A percentile compares a stretch with the other conserved stretches of the same genome.
Evolutionary conservation across 2,797 vertebrate species (phyloP).

Genomic region (Danio albolineatus): DNA sequence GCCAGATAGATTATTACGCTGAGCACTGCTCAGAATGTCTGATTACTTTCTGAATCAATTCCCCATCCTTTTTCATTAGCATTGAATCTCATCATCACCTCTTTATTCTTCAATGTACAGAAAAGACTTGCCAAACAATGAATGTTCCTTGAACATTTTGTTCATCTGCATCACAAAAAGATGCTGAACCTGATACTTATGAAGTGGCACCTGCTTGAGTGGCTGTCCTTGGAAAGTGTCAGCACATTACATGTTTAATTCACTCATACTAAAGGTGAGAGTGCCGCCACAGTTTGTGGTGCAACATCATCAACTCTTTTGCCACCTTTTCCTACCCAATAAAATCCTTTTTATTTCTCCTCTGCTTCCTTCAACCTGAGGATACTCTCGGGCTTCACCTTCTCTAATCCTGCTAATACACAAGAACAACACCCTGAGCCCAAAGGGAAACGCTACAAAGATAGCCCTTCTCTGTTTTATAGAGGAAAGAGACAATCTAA

Average conservation of each 20-base stretch:
- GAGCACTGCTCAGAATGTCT: slow-evolving; percentile 11
- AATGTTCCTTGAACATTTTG: slow-evolving; percentile 9
- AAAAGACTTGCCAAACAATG: slow-evolving; percentile 3
- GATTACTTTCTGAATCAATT: slow-evolving; percentile 12
- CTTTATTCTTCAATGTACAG: slow-evolving; percentile 1
- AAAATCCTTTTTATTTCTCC: slow-evolving; percentile 38
- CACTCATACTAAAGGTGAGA: slow-evolving; percentile 7
- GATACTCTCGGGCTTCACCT: slow-evolving; percentile 24
- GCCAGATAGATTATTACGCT: slow-evolving; percentile 11
- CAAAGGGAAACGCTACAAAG: slow-evolving; percentile 21
- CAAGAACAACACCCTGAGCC: slow-evolving; percentile 18
- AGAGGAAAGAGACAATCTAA: slow-evolving; percentile 12
- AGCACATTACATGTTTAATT: slow-evolving; percentile 24
- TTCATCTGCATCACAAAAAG: slow-evolving; percentile 8
- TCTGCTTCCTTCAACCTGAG: background rate
- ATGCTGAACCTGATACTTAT: slow-evolving; percentile 14
- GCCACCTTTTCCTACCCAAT: background rate
- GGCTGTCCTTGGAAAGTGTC: slow-evolving; percentile 24
- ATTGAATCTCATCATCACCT: background rate
- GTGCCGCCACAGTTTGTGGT: background rate
- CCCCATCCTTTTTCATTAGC: slow-evolving; percentile 27
- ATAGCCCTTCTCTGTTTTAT: slow-evolving; percentile 10
- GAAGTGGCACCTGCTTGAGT: background rate
- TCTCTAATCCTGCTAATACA: slow-evolving; percentile 27
- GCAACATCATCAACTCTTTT: slow-evolving; percentile 1